These are phyloP conservation scores for Lepisosteus osseus DNA, from an alignment of 2,113 vertebrate genomes.

Conservation along the genomic window DNA sequence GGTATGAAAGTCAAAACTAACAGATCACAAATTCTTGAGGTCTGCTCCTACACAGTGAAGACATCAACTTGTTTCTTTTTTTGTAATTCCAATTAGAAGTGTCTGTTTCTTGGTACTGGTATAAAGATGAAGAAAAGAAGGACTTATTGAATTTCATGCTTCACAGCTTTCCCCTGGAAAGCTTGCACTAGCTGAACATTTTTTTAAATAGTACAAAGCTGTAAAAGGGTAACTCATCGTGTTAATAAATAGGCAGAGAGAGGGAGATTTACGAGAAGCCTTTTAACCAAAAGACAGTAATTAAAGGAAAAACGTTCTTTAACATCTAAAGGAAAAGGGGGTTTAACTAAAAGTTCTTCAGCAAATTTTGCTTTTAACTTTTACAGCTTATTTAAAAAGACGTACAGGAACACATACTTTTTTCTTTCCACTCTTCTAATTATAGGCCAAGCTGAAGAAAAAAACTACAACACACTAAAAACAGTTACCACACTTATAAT, in stretches of 20 bases:
- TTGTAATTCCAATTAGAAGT: too few relatives aligned
- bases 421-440: background rate
- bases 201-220: constrained; percentile 1
- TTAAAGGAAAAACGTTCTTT: background rate
- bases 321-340: background rate
- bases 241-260: background rate
- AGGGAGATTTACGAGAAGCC: background rate
- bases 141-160: background rate
- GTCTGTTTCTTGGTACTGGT: too few relatives aligned
- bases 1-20: too few relatives aligned
- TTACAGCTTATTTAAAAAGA: background rate
- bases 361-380: background rate
- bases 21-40: too few relatives aligned
- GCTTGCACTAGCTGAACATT: too few relatives aligned
- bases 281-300: background rate
- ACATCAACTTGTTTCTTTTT: too few relatives aligned
- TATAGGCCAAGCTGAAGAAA: too few relatives aligned
- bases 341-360: background rate
- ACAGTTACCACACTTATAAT: too few relatives aligned
- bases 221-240: constrained; percentile 11
- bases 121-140: too few relatives aligned
- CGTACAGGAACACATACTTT: background rate
- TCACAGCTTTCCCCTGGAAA: background rate
- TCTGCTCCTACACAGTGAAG: too few relatives aligned
- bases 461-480: too few relatives aligned